A percentile compares a stretch with the other conserved stretches of the same genome.
These are phyloP conservation scores for Coleophora flavipennella DNA, from an alignment of 2,888 invertebrate genomes.

Conservation along the genomic window DNA sequence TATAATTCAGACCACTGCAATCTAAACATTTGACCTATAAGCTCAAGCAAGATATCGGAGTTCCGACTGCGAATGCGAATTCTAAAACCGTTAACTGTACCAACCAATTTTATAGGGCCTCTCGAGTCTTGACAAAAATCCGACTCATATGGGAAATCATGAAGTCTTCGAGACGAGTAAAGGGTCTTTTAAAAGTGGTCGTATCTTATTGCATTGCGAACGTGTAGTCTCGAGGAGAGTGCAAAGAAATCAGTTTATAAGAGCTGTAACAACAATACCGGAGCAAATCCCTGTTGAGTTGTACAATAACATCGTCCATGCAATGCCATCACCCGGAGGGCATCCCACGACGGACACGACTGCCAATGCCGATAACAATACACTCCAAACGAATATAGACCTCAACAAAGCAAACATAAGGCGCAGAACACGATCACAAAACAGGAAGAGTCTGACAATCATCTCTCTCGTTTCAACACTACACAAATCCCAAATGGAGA, in stretches of 20 bases:
- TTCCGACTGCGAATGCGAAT: constrained; percentile 36
- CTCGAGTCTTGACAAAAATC: neutral
- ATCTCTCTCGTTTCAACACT: constrained; percentile 52
- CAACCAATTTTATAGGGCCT: constrained; percentile 25
- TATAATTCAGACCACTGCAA: too few relatives aligned
- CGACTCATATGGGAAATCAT: too few relatives aligned
- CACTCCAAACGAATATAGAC: constrained; percentile 16
- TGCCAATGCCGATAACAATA: constrained; percentile 10
- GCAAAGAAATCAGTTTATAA: constrained; percentile 20
- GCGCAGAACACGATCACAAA: constrained; percentile 11
- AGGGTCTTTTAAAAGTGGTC: constrained; percentile 18
- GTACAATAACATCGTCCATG: constrained; percentile 40
- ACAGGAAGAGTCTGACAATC: constrained; percentile 14
- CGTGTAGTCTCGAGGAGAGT: constrained; percentile 4
- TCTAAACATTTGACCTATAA: constrained; percentile 43
- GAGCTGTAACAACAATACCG: constrained; percentile 31
- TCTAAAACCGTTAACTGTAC: constrained; percentile 31
- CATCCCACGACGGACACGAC: constrained; percentile 30
- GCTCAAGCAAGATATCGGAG: too few relatives aligned
- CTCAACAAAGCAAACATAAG: constrained; percentile 9
- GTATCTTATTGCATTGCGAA: neutral
- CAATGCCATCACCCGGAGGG: constrained; percentile 31
- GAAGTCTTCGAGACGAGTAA: constrained; percentile 3
- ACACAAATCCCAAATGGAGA: constrained; percentile 42
- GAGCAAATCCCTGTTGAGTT: constrained; percentile 37